Evolutionary conservation across 2,888 invertebrate species (phyloP).

Genomic region (Drosophila meridiana): DNA sequence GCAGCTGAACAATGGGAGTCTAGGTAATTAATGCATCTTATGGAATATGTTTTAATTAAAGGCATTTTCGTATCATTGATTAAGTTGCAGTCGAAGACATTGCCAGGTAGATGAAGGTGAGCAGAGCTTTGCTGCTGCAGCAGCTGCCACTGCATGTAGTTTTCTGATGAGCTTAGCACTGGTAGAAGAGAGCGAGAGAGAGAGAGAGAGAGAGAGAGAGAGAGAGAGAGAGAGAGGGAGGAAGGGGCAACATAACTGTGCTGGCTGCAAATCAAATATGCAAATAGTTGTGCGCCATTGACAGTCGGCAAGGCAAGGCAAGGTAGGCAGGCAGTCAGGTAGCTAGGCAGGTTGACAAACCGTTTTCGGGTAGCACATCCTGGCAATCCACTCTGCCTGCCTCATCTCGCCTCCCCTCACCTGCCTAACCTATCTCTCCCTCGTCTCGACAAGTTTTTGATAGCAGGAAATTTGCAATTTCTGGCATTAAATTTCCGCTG

Average conservation of each 20-base stretch:
- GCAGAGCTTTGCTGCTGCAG: not conserved
- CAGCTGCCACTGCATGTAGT: not conserved
- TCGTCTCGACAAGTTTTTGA: slow-evolving; percentile 57
- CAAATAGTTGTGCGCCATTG: slow-evolving; percentile 42
- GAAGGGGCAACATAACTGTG: slow-evolving; percentile 26
- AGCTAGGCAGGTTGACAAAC: slow-evolving; percentile 13
- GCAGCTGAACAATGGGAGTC: not conserved
- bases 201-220: not conserved
- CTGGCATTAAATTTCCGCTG: slow-evolving; percentile 74
- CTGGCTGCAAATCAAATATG: slow-evolving; percentile 66
- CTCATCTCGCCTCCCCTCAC: not conserved
- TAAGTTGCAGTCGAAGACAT: not conserved
- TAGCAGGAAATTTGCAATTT: slow-evolving; percentile 76
- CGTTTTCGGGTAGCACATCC: slow-evolving; percentile 25
- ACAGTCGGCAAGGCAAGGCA: not conserved
- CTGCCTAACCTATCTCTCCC: not conserved
- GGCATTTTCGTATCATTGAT: slow-evolving; percentile 17
- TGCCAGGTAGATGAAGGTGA: not conserved
- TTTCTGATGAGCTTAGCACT: not conserved
- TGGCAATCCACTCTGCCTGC: slow-evolving; percentile 3
- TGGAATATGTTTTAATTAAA: not conserved
- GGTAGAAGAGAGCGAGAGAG: not conserved
- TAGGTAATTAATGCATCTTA: not conserved
- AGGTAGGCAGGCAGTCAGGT: not conserved
- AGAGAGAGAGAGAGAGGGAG: not conserved